Evolutionary conservation across 2,113 vertebrate genomes (phyloP), one percentile per base, ranked within the genome.

Genomic region (Xiphophorus couchianus): DNA sequence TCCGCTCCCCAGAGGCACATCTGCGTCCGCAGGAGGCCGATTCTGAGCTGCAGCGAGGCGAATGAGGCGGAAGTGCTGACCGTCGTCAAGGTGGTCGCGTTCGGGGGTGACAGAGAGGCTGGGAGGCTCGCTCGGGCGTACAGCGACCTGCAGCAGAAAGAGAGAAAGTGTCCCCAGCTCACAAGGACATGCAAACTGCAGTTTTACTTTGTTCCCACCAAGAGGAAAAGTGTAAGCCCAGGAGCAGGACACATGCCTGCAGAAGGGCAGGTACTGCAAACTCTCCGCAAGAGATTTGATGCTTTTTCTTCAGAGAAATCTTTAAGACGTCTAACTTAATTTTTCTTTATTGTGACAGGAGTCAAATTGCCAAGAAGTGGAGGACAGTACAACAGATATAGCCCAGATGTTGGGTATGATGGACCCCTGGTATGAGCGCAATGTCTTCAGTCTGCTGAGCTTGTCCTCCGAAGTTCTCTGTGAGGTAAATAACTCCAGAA

Each of bases 391-490:
- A 63, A 96, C 95, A 0, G 95, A 97, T 48, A 94, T 99, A 64
- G 96, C 96, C 29, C 94, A 93, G 85, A 96, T 98, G 93, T 86
- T 98, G 31, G 97, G 97, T 27, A 92, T 95, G 94, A 90, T 97
- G 72, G 97, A 98, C 84, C 97, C 97, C 22, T 99, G 98, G 98
- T 99, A 98, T 61, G 94, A 98, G 77, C 93, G 96, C 37, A 99
- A 98, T 0, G 93, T 97, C 58, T 93, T 96, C 69, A 96, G 93
- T 73, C 93, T 99, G 80, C 96, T 99, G 93, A 95, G 96, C 82
- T 91, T 99, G 70, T 96, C 97, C 30, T 95, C 96, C 1, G 92
- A 94, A 0, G 95, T 97, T 68, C 90, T 98, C 39, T 97, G 96
- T 85, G 96, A 98, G 96, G 97, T 98, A 82, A 22, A 10, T 19